Conservation (phyloP, 2,113 vertebrate species). For the Colistium nudipinnis region DNA sequence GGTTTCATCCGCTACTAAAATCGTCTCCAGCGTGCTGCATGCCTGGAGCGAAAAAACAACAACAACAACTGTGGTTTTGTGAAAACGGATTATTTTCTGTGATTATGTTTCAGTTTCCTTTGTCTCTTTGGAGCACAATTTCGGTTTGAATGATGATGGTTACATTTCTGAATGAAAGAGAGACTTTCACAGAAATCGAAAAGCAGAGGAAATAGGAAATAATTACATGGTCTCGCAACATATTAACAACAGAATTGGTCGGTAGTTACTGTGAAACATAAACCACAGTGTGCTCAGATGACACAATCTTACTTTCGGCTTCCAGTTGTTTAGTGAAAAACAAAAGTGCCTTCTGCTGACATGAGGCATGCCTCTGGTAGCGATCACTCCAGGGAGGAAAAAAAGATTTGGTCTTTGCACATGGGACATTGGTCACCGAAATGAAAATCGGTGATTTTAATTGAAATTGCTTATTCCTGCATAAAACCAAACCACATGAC, state of each 20-base stretch:
- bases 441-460: constrained; percentile 16
- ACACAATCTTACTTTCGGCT: constrained; percentile 22
- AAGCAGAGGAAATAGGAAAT: constrained; percentile 35
- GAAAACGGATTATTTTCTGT: constrained; percentile 51
- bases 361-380: constrained; percentile 20
- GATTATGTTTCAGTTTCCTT: constrained; percentile 56
- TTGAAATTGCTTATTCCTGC: constrained; percentile 13
- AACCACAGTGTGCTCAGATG: constrained; percentile 33
- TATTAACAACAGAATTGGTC: constrained; percentile 45
- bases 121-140: constrained; percentile 44
- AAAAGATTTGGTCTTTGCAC: constrained; percentile 9
- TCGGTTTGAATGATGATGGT: constrained; percentile 44
- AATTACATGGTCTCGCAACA: constrained; percentile 32
- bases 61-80: constrained; percentile 57
- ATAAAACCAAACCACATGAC: constrained; percentile 39
- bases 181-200: constrained; percentile 39
- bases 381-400: neutral
- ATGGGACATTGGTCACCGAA: constrained; percentile 5
- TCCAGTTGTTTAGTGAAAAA: too few species aligned
- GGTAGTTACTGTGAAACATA: constrained; percentile 33
- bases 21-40: constrained; percentile 38
- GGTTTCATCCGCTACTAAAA: constrained; percentile 54
- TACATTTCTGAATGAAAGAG: constrained; percentile 48
- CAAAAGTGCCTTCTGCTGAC: constrained; percentile 27
- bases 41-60: constrained; percentile 47